Percentiles rank a stretch among this genome's conserved stretches.
phyloP scores from a whole-genome alignment of 1,140 invertebrate species.

The Proctacanthus coquilletti region DNA sequence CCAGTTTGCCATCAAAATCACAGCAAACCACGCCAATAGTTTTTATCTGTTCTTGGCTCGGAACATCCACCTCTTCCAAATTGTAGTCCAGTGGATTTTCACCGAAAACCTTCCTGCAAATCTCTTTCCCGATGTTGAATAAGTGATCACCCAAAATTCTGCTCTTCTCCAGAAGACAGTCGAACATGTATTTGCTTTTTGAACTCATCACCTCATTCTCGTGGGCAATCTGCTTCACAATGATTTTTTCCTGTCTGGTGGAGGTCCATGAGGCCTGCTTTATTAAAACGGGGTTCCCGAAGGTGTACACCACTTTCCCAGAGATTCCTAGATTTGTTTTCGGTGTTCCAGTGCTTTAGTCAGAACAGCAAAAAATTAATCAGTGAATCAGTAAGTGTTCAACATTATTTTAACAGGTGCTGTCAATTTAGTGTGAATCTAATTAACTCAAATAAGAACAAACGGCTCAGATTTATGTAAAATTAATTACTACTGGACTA shows the following conservation, averaged over 20 bases:
- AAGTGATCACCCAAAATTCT: conserved; percentile 10
- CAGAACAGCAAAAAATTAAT: no score
- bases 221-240: conserved; percentile 8
- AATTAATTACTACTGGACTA: no score
- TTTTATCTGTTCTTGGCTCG: conserved; percentile 31
- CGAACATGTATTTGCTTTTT: conserved; percentile 10
- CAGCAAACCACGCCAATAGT: conserved; percentile 57
- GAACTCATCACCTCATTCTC: background rate
- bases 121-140: conserved; percentile 9
- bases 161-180: conserved; percentile 7
- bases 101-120: conserved; percentile 9
- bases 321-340: conserved; percentile 8
- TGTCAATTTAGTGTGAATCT: no score
- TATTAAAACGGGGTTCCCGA: conserved; percentile 10
- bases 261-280: conserved; percentile 7
- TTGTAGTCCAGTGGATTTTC: conserved; percentile 7
- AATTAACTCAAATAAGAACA: no score
- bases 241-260: conserved; percentile 5
- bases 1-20: conserved; percentile 52
- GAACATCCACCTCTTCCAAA: conserved; percentile 8
- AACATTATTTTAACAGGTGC: no score
- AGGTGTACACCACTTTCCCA: conserved; percentile 11
- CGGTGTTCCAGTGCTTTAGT: conserved; percentile 7
- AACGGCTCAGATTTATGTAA: no score
- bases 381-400: no score